Evolutionary conservation across 2,888 invertebrate species (phyloP).

Genomic region (Ormyrus labotus): DNA sequence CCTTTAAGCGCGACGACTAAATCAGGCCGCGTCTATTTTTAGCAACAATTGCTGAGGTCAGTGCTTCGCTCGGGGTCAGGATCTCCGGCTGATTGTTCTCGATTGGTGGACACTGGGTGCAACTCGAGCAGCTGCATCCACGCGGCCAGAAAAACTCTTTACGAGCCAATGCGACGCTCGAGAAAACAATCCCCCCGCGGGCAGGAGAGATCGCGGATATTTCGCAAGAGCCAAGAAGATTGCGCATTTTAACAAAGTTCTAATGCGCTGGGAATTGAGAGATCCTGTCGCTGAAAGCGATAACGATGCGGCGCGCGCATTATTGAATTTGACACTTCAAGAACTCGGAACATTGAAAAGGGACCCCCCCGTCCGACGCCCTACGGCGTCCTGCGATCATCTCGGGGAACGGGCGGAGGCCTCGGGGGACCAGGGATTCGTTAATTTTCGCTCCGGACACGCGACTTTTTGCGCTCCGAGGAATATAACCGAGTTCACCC

Average conservation of each 20-base stretch:
- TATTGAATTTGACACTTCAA: slow-evolving; percentile 76
- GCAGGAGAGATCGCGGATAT: no score
- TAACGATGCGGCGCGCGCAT: slow-evolving; percentile 56
- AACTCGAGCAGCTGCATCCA: no score
- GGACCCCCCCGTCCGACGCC: slow-evolving; percentile 16
- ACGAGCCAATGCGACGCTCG: no score
- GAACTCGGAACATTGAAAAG: slow-evolving; percentile 74
- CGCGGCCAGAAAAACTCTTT: no score
- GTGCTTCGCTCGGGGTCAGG: no score
- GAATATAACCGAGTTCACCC: not conserved
- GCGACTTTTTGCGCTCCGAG: slow-evolving; percentile 54
- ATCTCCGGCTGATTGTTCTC: no score
- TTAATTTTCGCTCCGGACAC: slow-evolving; percentile 70
- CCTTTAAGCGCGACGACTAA: no score
- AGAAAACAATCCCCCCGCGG: no score
- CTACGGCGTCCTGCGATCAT: not conserved
- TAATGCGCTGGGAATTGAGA: slow-evolving; percentile 45
- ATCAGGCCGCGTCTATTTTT: no score
- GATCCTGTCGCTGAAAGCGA: slow-evolving; percentile 43
- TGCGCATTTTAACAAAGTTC: slow-evolving; percentile 52
- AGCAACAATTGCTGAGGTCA: no score
- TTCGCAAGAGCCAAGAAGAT: slow-evolving; percentile 16
- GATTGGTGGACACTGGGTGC: no score
- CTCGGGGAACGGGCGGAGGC: slow-evolving; percentile 49
- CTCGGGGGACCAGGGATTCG: slow-evolving; percentile 70